Percentiles rank a stretch among this genome's conserved stretches.
phyloP scores from a whole-genome alignment of 53 echinoderm and acorn worm genomes.

The Arbacia lixula region DNA sequence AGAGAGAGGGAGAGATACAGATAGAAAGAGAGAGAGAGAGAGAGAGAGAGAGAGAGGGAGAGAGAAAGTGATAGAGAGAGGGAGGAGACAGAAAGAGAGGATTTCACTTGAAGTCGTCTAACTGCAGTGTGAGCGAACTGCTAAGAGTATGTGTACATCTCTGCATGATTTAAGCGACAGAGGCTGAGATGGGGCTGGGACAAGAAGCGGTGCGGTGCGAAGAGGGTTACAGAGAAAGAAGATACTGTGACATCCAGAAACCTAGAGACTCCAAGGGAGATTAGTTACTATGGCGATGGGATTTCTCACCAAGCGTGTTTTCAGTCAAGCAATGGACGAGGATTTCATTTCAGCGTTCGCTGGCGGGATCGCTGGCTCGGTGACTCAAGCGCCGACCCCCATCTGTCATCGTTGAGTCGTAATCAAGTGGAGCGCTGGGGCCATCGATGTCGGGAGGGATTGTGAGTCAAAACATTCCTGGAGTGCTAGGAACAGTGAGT shows the following conservation, averaged over 20 bases:
- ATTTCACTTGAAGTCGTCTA: not conserved
- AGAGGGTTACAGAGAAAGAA: not conserved
- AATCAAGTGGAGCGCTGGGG: conserved; percentile 19
- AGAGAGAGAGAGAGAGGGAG: not conserved
- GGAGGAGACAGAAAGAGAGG: not conserved
- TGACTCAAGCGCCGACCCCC: conserved; percentile 9
- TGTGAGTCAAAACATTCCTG: not conserved
- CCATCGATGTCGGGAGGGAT: not conserved
- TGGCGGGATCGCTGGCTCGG: not conserved
- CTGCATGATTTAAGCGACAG: not conserved
- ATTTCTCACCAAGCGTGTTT: conserved; percentile 9
- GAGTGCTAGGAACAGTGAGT: not conserved
- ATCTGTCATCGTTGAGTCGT: conserved; percentile 13
- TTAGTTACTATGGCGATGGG: conserved; percentile 5
- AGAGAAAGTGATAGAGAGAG: conserved; percentile 2
- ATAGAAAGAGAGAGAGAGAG: not conserved
- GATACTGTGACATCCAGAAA: conserved; percentile 11
- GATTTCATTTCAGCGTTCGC: conserved; percentile 12
- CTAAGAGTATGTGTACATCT: not conserved
- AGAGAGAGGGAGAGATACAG: not conserved
- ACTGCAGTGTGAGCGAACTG: no score
- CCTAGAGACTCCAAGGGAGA: not conserved
- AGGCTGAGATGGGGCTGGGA: not conserved
- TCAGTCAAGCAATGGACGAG: not conserved
- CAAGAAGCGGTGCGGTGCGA: not conserved